phyloP scores from a whole-genome alignment of 2,113 vertebrate genomes.

The Galeopterus variegatus region DNA sequence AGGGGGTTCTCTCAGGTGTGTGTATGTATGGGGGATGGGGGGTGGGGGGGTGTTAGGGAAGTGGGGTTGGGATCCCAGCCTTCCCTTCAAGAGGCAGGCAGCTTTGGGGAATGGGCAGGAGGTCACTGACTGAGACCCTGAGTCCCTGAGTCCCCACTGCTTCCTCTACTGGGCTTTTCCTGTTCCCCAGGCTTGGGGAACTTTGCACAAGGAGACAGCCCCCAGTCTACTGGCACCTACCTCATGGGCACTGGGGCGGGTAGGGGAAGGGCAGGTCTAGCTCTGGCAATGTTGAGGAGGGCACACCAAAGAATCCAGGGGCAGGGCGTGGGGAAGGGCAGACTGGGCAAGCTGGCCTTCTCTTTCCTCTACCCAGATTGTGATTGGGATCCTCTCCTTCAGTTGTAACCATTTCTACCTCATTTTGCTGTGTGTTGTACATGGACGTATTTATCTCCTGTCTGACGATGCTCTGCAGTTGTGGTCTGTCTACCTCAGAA shows the following conservation, averaged over 20 bases:
- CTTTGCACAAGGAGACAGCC: conserved; percentile 84
- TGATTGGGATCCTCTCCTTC: conserved; percentile 83
- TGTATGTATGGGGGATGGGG: neutral
- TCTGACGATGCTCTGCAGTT: conserved; percentile 95
- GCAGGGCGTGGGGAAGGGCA: conserved; percentile 24
- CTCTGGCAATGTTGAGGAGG: conserved; percentile 63
- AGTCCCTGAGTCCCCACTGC: neutral
- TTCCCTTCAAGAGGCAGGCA: conserved; percentile 57
- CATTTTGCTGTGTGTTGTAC: conserved; percentile 99
- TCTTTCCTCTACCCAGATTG: conserved; percentile 51
- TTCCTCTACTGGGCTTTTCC: conserved; percentile 55
- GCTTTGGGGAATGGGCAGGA: neutral
- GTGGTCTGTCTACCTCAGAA: conserved; percentile 99
- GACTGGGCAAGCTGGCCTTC: neutral
- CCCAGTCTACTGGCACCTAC: conserved; percentile 76
- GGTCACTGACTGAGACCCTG: neutral
- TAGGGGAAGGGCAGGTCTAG: conserved; percentile 58
- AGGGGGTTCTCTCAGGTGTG: conserved; percentile 78
- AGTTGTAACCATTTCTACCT: conserved; percentile 99
- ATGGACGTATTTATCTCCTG: conserved; percentile 99
- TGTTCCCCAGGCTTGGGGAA: conserved; percentile 69
- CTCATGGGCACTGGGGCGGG: conserved; percentile 65
- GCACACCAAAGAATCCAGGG: conserved; percentile 85
- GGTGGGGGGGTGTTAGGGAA: neutral
- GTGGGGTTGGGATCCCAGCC: conserved; percentile 53